phyloP scores from a whole-genome alignment of 2,888 invertebrate genomes.

The Lordiphosa fenestrarum region DNA sequence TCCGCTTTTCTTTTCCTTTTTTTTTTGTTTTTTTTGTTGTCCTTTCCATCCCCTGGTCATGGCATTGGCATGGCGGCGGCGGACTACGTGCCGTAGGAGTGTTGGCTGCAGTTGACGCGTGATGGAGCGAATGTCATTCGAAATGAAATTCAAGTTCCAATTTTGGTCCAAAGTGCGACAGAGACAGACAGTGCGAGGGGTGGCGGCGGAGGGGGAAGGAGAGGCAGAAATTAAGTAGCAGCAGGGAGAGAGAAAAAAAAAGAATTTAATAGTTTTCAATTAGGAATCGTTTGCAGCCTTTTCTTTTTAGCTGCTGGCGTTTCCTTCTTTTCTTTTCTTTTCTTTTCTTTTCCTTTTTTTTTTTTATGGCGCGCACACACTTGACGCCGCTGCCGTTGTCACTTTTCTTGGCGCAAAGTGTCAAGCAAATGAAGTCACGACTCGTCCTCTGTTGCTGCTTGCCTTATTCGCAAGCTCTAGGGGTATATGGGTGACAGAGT shows the following conservation, averaged over 20 bases:
- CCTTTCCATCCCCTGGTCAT: constrained; percentile 17
- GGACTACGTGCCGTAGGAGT: constrained; percentile 53
- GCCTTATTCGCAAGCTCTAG: too few species aligned
- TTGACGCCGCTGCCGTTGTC: constrained; percentile 41
- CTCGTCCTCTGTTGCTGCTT: constrained; percentile 38
- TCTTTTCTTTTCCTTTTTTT: constrained; percentile 4
- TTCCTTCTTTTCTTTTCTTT: constrained; percentile 9
- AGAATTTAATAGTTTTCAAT: constrained; percentile 80
- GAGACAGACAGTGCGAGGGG: constrained; percentile 7
- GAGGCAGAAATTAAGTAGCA: constrained; percentile 56
- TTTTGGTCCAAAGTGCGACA: constrained; percentile 57
- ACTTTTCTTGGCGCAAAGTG: constrained; percentile 59
- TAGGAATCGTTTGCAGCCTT: constrained; percentile 80
- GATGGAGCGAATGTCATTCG: constrained; percentile 80
- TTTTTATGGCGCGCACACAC: constrained; percentile 52
- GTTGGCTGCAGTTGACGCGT: constrained; percentile 78
- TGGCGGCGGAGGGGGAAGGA: constrained; percentile 6
- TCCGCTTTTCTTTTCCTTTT: constrained; percentile 51
- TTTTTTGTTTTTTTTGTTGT: background rate
- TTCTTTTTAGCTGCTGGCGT: constrained; percentile 40
- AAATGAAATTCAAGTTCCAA: constrained; percentile 79
- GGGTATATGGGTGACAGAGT: too few species aligned
- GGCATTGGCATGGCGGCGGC: constrained; percentile 50
- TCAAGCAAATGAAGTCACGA: constrained; percentile 80
- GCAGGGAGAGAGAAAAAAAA: constrained; percentile 25